Evolutionary conservation across 2,888 invertebrate genomes (phyloP), one percentile per base, ranked within the genome.

Genomic region (Chrysomela aeneicollis): DNA sequence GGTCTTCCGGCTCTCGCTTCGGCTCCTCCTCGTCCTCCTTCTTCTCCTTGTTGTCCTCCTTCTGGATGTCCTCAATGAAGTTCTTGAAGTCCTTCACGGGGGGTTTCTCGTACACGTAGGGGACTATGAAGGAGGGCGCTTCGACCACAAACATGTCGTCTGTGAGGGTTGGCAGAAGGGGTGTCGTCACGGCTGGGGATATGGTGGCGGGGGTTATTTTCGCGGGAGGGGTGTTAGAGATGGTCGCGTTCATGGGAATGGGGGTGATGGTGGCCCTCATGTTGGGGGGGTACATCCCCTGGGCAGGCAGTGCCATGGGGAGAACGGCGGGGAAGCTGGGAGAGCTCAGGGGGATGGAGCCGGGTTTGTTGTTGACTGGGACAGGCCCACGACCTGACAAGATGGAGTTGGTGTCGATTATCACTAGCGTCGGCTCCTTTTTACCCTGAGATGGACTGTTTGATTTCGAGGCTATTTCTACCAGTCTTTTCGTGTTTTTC

Each of bases 91-190:
- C 90, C 75, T 91, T 90, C 4, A 90, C 81, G 0, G 95, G 93
- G 9, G 94, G 93, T 80, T 95, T 95, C 80, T 95, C 95, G 82
- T 95, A 95, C 19, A 95, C 93, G 80, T 95, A 95, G 52, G 95
- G 95, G 73, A 95, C 95, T 78, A 95, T 94, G 79, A 95, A 95
- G 19, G 94, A 95, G 5, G 95, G 95, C 26, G 95, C 95, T 82
- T 95, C 95, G 9, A 95, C 91, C 10, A 95, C 94, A 81, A 92
- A 95, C 92, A 95, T 95, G 75, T 95, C 94, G 79, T 95, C 95
- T 18, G 94, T 94, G 21, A 95, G 82, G 6, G 93, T 92, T 0
- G 94, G 94, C 73, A 95, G 81, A 69, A 94, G 89, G 35, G 88
- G 87, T 42, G 89, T 86, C 81, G 71, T 64, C 42, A 70, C 17